These are phyloP conservation scores for Lithobates pipiens DNA, from an alignment of 2,797 vertebrate genomes.

Conservation along the genomic window DNA sequence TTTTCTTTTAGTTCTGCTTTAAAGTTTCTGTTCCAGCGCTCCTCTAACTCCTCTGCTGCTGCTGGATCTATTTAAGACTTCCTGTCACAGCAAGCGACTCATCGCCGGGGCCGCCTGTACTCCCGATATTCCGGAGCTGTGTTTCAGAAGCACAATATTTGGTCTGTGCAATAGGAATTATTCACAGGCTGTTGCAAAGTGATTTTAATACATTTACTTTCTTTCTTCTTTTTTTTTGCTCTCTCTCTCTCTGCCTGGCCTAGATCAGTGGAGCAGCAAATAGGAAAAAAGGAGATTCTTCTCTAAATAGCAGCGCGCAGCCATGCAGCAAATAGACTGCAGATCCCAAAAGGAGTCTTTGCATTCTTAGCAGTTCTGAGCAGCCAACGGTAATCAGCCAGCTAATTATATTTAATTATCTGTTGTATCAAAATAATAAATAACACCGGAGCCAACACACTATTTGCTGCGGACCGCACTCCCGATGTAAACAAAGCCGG, in stretches of 20 bases:
- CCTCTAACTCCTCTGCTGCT: no score
- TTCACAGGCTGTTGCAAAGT: conserved; percentile 69
- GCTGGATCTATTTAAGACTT: conserved; percentile 1
- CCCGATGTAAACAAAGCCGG: conserved; percentile 62
- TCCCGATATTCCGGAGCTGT: conserved; percentile 60
- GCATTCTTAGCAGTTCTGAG: conserved; percentile 75
- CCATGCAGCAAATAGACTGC: conserved; percentile 78
- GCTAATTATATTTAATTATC: conserved; percentile 81
- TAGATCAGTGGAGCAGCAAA: conserved; percentile 81
- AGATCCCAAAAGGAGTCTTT: conserved; percentile 74
- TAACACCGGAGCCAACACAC: conserved; percentile 68
- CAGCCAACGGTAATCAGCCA: conserved; percentile 71
- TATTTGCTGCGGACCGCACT: conserved; percentile 70
- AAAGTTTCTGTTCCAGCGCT: no score
- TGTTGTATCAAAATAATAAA: conserved; percentile 79
- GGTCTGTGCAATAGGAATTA: conserved; percentile 63
- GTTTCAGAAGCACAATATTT: conserved; percentile 62
- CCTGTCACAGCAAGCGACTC: conserved; percentile 64
- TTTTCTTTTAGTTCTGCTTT: no score
- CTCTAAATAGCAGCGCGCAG: conserved; percentile 72
- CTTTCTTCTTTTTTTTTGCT: not conserved
- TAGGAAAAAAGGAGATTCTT: conserved; percentile 67
- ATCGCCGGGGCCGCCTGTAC: conserved; percentile 61
- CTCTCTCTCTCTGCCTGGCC: conserved; percentile 68
- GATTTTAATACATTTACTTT: conserved; percentile 72